A percentile compares a stretch with the other conserved stretches of the same genome.
phyloP scores from a whole-genome alignment of 1,140 invertebrate species.

The Trichonephila clavata region DNA sequence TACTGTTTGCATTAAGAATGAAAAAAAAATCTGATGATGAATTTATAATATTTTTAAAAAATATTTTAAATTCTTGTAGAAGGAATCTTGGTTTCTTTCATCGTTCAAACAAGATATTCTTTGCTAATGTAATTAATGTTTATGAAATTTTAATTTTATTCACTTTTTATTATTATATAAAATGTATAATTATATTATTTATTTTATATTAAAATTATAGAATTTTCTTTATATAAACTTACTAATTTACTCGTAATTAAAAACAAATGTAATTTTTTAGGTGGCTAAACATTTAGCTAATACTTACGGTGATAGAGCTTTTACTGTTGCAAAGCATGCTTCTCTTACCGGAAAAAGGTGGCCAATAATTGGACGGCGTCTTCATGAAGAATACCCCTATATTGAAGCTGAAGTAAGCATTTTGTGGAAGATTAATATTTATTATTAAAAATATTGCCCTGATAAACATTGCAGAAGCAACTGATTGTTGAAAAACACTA shows the following conservation, averaged over 20 bases:
- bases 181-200: no score
- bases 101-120: no score
- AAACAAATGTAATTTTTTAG: slow-evolving; percentile 82
- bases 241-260: not conserved
- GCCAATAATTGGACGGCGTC: slow-evolving; percentile 95
- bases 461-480: not conserved
- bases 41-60: no score
- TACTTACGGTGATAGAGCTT: slow-evolving; percentile 98
- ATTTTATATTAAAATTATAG: no score
- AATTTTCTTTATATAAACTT: not conserved
- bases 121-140: no score
- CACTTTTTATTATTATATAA: no score
- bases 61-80: no score
- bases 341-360: slow-evolving; percentile 96
- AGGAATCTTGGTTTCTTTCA: no score
- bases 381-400: slow-evolving; percentile 99
- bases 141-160: no score
- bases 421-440: slow-evolving; percentile 5
- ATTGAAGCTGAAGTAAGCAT: slow-evolving; percentile 97
- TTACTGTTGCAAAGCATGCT: slow-evolving; percentile 97
- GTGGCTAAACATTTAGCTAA: slow-evolving; percentile 97
- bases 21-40: no score
- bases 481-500: no score
- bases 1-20: no score
- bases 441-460: not conserved